Conservation (phyloP, 2,797 vertebrate genomes). For the Masticophis lateralis region DNA sequence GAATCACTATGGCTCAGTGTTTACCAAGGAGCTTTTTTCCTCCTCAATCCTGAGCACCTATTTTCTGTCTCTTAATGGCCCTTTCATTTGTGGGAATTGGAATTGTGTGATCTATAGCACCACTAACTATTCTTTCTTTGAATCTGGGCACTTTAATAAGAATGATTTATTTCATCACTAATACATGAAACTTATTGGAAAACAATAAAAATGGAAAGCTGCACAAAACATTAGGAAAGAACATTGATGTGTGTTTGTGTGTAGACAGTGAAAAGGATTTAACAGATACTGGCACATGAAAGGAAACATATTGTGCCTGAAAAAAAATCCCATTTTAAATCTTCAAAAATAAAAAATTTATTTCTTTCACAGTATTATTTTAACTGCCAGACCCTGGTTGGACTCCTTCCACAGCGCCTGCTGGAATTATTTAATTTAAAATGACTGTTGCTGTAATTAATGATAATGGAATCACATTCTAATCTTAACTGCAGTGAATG, state of each 20-base stretch:
- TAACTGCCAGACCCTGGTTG: background rate
- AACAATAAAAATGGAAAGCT: background rate
- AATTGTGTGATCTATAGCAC: background rate
- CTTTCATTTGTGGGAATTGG: background rate
- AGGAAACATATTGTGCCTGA: background rate
- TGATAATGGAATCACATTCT: background rate
- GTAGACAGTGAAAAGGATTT: background rate
- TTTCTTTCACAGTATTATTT: background rate
- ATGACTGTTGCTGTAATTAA: background rate
- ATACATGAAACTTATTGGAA: background rate
- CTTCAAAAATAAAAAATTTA: background rate
- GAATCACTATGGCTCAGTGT: background rate
- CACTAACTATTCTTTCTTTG: background rate
- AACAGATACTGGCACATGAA: background rate
- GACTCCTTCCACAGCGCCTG: background rate
- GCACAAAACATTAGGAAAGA: background rate
- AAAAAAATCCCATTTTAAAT: background rate
- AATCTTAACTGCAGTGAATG: background rate
- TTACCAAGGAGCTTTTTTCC: background rate
- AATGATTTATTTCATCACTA: background rate
- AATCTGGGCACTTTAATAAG: background rate
- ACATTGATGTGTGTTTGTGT: background rate
- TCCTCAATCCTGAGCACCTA: background rate
- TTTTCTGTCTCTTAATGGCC: background rate
- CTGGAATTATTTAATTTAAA: background rate